phyloP scores from a whole-genome alignment of 1,140 invertebrate genomes.

The Coenobita brevimanus region DNA sequence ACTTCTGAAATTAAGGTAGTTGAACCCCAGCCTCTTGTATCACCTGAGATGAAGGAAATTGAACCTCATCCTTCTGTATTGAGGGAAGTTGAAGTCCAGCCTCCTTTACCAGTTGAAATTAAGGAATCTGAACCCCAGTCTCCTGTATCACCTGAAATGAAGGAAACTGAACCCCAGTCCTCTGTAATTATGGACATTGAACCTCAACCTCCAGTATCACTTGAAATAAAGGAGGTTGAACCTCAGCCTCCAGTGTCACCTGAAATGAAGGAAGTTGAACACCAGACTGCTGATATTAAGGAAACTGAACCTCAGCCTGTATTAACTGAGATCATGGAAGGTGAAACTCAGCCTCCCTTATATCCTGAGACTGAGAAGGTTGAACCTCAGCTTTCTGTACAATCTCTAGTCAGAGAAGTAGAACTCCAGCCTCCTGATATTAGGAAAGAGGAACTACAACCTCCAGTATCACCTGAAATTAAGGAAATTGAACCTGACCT shows the following conservation, averaged over 20 bases:
- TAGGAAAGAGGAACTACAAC: not conserved
- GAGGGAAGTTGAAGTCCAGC: not conserved
- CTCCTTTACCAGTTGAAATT: not conserved
- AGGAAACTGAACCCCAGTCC: not conserved
- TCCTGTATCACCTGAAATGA: not conserved
- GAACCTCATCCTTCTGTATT: not conserved
- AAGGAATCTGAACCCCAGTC: not conserved
- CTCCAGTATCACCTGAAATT: constrained; percentile 16
- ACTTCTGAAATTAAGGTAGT: not conserved
- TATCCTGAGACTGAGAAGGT: too few species aligned
- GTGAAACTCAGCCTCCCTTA: too few species aligned
- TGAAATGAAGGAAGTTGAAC: not conserved
- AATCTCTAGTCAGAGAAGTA: too few species aligned
- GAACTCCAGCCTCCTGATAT: not conserved
- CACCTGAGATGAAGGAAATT: not conserved
- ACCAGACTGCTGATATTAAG: too few species aligned
- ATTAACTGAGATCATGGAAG: too few species aligned
- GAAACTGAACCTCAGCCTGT: too few species aligned
- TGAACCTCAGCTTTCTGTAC: not conserved
- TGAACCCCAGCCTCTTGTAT: not conserved
- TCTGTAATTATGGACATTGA: not conserved
- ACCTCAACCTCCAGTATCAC: not conserved
- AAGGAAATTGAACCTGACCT: constrained; percentile 28
- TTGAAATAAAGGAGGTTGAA: not conserved
- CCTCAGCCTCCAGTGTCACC: not conserved